Conservation (phyloP, 2,113 vertebrate genomes). For the Pituophis catenifer region DNA sequence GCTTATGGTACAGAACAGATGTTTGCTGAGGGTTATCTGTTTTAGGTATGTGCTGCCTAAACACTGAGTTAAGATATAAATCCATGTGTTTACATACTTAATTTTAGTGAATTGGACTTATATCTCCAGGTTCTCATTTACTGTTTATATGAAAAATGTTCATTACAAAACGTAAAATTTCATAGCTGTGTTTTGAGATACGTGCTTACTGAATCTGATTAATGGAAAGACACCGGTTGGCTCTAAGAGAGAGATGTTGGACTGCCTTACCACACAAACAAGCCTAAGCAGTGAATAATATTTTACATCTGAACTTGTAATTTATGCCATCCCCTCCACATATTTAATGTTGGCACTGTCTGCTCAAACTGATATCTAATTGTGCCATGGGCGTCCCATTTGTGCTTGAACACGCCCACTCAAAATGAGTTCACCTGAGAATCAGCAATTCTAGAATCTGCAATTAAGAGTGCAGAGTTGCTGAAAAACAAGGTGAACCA, state of each 20-base stretch:
- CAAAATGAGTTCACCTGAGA: not conserved
- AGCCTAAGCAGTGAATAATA: constrained; percentile 41
- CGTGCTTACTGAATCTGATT: not conserved
- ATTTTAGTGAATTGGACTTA: not conserved
- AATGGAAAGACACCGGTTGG: constrained; percentile 9
- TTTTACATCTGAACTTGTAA: not conserved
- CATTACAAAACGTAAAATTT: not conserved
- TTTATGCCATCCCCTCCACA: constrained; percentile 1
- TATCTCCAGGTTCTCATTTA: not conserved
- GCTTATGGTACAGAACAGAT: not conserved
- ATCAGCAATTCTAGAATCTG: not conserved
- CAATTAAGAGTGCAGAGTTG: too few species aligned
- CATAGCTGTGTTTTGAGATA: not conserved
- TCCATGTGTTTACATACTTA: not conserved
- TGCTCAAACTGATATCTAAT: constrained; percentile 11
- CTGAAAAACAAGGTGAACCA: not conserved
- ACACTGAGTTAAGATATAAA: not conserved
- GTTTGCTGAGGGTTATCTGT: not conserved
- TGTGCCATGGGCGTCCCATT: not conserved
- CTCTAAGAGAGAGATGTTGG: constrained; percentile 14
- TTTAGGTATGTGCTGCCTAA: not conserved
- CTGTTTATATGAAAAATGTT: not conserved
- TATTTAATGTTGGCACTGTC: fast-evolving
- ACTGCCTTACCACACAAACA: constrained; percentile 24
- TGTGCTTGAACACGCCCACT: not conserved